Percentiles rank a stretch among this genome's conserved stretches.
These are phyloP conservation scores for Daubentonia madagascariensis DNA, from an alignment of 2,113 vertebrate genomes.

Conservation along the genomic window DNA sequence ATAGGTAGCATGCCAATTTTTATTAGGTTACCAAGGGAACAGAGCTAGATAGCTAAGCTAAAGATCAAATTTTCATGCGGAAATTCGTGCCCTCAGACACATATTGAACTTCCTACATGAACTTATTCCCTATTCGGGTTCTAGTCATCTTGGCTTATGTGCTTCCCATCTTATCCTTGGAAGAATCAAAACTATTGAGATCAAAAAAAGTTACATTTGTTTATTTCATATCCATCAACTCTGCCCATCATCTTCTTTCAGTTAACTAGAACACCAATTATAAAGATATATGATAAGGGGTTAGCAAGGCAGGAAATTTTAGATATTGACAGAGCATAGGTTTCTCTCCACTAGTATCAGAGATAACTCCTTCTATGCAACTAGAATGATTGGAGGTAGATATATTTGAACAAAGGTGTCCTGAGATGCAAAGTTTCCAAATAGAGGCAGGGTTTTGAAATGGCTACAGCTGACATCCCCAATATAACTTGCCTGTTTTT, in stretches of 20 bases:
- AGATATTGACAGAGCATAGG: not conserved
- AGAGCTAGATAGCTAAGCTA: not conserved
- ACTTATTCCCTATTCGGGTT: not conserved
- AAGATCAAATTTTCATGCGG: not conserved
- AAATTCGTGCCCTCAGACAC: not conserved
- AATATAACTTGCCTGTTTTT: not conserved
- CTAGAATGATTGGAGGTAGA: not conserved
- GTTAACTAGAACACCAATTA: not conserved
- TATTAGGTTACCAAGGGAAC: not conserved
- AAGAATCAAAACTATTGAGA: not conserved
- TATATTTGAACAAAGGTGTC: not conserved
- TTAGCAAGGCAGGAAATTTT: not conserved
- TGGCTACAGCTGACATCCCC: not conserved
- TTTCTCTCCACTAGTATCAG: not conserved
- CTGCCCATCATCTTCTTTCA: not conserved
- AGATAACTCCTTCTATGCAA: not conserved
- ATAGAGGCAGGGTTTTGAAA: not conserved
- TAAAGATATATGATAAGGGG: not conserved
- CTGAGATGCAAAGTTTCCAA: not conserved
- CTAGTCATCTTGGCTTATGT: not conserved
- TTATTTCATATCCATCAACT: not conserved
- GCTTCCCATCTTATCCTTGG: not conserved
- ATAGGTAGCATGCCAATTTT: not conserved
- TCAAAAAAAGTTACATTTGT: not conserved
- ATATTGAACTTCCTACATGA: not conserved